Conservation (phyloP, 2,888 invertebrate genomes). For the Formica aserva region DNA sequence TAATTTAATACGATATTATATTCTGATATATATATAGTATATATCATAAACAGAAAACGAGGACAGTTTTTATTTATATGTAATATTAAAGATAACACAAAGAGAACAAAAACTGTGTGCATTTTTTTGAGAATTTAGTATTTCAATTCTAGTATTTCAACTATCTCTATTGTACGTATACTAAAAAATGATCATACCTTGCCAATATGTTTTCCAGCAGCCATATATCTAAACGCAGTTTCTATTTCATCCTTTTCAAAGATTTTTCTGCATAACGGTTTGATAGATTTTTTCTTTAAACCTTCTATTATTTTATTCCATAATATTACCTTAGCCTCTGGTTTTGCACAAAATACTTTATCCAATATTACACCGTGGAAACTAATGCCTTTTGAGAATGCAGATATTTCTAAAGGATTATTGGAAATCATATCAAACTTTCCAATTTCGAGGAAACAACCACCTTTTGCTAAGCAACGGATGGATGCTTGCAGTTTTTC, state of each 20-base stretch:
- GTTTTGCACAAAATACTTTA: conserved; percentile 88
- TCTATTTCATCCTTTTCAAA: neutral
- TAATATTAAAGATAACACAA: too few relatives aligned
- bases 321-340: conserved; percentile 52
- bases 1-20: neutral
- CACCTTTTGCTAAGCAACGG: conserved; percentile 88
- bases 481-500: conserved; percentile 93
- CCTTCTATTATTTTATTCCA: neutral
- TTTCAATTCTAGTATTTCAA: neutral
- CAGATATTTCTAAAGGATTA: conserved; percentile 89
- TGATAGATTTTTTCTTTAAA: neutral
- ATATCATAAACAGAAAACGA: neutral
- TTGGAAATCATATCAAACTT: conserved; percentile 93
- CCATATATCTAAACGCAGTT: conserved; percentile 86
- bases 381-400: conserved; percentile 90
- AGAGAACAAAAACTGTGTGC: neutral
- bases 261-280: neutral
- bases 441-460: conserved; percentile 94
- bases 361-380: conserved; percentile 94
- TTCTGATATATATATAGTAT: neutral
- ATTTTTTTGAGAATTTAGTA: neutral
- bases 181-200: conserved; percentile 87
- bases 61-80: neutral
- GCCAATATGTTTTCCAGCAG: conserved; percentile 92
- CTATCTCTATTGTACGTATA: neutral